Percentiles rank a stretch among this genome's conserved stretches.
Evolutionary conservation across 2,888 invertebrate genomes (phyloP).

Genomic region (Trichacis sp.): DNA sequence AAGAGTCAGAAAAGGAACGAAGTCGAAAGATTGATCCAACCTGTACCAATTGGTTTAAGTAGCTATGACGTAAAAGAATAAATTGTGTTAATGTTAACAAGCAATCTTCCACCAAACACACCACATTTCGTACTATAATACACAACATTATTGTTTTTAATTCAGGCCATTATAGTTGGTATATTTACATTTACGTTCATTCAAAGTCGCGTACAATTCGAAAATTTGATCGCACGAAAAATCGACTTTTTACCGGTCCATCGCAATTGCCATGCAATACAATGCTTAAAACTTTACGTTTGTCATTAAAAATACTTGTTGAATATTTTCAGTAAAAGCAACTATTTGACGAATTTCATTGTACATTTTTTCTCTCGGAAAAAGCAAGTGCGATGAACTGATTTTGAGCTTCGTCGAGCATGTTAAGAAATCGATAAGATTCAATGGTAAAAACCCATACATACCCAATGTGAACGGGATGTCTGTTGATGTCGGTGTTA

Average conservation of each 20-base stretch:
- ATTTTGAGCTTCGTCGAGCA: background rate
- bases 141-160: conserved; percentile 67
- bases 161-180: no score
- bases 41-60: no score
- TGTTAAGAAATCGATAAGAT: no score
- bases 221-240: conserved; percentile 12
- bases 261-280: conserved; percentile 13
- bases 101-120: conserved; percentile 62
- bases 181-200: conserved; percentile 52
- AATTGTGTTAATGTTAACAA: conserved; percentile 53
- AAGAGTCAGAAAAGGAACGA: no score
- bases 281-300: no score
- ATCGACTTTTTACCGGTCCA: background rate
- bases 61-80: conserved; percentile 19
- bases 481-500: conserved; percentile 75
- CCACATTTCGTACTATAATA: conserved; percentile 67
- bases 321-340: conserved; percentile 10
- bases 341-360: background rate
- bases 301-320: no score
- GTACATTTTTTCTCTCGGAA: background rate
- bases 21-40: background rate
- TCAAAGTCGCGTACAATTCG: conserved; percentile 29
- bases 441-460: conserved; percentile 50
- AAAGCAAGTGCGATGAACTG: conserved; percentile 11
- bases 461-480: conserved; percentile 77